phyloP scores from a whole-genome alignment of 1,140 invertebrate species.

The Lamellibrachia luymesi region DNA sequence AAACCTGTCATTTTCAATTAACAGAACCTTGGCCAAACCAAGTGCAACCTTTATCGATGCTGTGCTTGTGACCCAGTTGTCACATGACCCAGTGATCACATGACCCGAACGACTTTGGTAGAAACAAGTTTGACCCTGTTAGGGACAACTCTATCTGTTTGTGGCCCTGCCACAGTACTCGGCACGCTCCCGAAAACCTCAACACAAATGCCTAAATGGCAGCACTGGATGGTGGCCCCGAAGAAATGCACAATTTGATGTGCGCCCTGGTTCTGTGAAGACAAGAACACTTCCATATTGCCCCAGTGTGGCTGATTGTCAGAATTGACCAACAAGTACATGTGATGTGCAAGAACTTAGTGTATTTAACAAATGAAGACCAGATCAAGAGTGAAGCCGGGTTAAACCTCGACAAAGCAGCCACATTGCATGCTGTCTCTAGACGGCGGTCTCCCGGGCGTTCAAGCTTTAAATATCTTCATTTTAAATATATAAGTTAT shows the following conservation, averaged over 20 bases:
- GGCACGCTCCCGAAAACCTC: background rate
- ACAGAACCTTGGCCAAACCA: background rate
- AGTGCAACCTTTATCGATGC: background rate
- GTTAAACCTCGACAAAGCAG: background rate
- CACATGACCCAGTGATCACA: background rate
- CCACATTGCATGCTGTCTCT: background rate
- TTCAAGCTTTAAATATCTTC: background rate
- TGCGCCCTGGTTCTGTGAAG: background rate
- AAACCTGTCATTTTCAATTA: background rate
- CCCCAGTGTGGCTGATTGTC: background rate
- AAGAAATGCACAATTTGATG: background rate
- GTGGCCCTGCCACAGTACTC: background rate
- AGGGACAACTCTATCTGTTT: background rate
- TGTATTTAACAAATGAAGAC: background rate
- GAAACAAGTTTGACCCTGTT: background rate
- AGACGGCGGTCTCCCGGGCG: background rate
- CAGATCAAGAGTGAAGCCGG: background rate
- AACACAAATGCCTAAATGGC: background rate
- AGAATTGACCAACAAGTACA: background rate
- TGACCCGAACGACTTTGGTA: background rate
- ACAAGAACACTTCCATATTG: background rate
- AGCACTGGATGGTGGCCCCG: background rate
- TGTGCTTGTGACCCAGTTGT: background rate
- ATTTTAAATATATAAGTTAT: constrained; percentile 3
- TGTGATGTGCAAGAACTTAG: background rate